Evolutionary conservation across 2,888 invertebrate genomes (phyloP).

Genomic region (Xestia sexstrigata): DNA sequence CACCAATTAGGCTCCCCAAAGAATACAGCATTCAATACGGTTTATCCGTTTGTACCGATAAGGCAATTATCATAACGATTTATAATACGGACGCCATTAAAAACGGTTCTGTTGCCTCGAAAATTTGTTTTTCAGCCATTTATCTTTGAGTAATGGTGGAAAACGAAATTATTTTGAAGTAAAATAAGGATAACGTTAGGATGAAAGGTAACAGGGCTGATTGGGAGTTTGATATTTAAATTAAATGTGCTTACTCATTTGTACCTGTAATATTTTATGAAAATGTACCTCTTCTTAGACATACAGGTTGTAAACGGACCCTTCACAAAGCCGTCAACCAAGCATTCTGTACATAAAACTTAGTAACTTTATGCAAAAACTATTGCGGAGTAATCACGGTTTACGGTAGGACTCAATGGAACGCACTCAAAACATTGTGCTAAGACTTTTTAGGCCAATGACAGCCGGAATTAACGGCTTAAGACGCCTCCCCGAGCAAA

Average conservation of each 20-base stretch:
- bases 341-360: neutral
- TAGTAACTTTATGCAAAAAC: neutral
- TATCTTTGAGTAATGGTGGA: constrained; percentile 52
- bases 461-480: too few relatives aligned
- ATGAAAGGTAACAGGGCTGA: constrained; percentile 23
- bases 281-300: neutral
- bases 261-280: neutral
- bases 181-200: constrained; percentile 18
- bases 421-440: neutral
- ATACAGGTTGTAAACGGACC: neutral
- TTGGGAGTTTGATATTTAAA: constrained; percentile 31
- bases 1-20: constrained; percentile 56
- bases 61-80: constrained; percentile 77
- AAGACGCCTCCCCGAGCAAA: too few relatives aligned
- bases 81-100: constrained; percentile 68
- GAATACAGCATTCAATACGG: constrained; percentile 68
- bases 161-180: constrained; percentile 57
- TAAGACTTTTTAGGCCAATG: too few relatives aligned
- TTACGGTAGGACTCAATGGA: neutral
- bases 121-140: constrained; percentile 62
- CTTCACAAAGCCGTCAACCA: neutral
- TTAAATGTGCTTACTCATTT: constrained; percentile 6
- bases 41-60: constrained; percentile 69
- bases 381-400: neutral
- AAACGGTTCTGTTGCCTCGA: constrained; percentile 52